Evolutionary conservation across 2,797 vertebrate species (phyloP).

Genomic region (Chanos chanos): DNA sequence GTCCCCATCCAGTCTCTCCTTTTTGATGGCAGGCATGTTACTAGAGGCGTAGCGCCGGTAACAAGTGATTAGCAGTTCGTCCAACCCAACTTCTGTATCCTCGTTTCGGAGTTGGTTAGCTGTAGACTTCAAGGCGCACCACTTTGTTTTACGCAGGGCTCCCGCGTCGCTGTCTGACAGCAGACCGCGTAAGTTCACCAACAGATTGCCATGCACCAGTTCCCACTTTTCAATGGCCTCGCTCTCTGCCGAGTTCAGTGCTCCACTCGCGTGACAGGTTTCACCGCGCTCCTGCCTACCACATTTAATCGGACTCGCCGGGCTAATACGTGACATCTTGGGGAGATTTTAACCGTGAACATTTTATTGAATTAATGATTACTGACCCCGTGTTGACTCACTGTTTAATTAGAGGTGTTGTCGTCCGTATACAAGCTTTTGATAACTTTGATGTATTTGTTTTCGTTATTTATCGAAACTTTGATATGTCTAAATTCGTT

Average conservation of each 20-base stretch:
- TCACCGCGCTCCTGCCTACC: slow-evolving; percentile 68
- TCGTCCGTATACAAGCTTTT: neutral
- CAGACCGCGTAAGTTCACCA: slow-evolving; percentile 67
- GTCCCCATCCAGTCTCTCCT: slow-evolving; percentile 90
- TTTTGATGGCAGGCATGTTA: slow-evolving; percentile 96
- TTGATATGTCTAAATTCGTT: neutral
- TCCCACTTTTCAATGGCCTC: slow-evolving; percentile 64
- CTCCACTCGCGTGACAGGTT: slow-evolving; percentile 54
- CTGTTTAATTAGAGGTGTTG: slow-evolving; percentile 21
- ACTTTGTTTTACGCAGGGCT: slow-evolving; percentile 71
- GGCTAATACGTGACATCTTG: slow-evolving; percentile 79
- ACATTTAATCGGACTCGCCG: slow-evolving; percentile 76
- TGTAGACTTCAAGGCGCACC: slow-evolving; percentile 72
- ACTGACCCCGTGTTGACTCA: slow-evolving; percentile 60
- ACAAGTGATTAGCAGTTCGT: slow-evolving; percentile 67
- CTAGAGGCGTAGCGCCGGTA: slow-evolving; percentile 65
- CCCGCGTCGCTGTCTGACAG: slow-evolving; percentile 70
- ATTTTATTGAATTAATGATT: slow-evolving; percentile 69
- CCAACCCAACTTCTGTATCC: slow-evolving; percentile 69
- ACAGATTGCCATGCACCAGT: slow-evolving; percentile 73
- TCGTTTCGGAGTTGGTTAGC: slow-evolving; percentile 63
- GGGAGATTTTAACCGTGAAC: slow-evolving; percentile 71
- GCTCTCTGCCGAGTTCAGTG: slow-evolving; percentile 64
- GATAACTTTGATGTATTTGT: slow-evolving; percentile 7
- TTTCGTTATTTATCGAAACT: slow-evolving; percentile 4